Evolutionary conservation across 1,140 invertebrate species (phyloP).

Genomic region (Zaprionus capensis): DNA sequence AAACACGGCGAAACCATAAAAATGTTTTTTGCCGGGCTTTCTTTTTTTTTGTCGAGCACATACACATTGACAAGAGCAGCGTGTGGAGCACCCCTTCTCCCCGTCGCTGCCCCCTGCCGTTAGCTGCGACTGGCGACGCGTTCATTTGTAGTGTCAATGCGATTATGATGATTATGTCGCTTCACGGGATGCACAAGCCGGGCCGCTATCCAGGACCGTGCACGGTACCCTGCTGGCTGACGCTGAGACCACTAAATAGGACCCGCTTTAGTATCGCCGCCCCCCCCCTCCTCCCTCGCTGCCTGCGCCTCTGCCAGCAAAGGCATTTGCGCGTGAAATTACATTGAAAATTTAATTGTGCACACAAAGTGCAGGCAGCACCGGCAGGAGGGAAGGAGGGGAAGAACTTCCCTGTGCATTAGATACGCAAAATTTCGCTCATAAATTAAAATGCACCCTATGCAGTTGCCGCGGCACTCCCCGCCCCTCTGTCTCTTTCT

Average conservation of each 20-base stretch:
- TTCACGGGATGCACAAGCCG: slow-evolving; percentile 47
- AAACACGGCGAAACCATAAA: slow-evolving; percentile 41
- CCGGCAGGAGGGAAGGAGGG: background rate
- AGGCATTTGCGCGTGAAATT: slow-evolving; percentile 78
- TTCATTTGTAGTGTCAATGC: slow-evolving; percentile 70
- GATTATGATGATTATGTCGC: slow-evolving; percentile 73
- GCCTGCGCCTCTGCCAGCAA: slow-evolving; percentile 46
- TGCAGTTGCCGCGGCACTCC: background rate
- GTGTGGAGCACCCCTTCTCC: background rate
- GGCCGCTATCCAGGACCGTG: background rate
- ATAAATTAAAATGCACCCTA: slow-evolving; percentile 66
- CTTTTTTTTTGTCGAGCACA: background rate
- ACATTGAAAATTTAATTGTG: slow-evolving; percentile 80
- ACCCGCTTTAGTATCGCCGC: background rate
- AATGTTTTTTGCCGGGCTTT: slow-evolving; percentile 30
- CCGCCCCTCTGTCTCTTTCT: background rate
- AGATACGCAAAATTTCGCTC: slow-evolving; percentile 66
- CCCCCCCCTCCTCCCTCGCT: background rate
- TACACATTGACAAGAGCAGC: background rate
- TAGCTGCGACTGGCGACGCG: slow-evolving; percentile 28
- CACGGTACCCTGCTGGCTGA: too few species aligned
- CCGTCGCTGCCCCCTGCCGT: background rate
- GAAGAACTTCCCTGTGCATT: slow-evolving; percentile 49
- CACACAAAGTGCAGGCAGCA: slow-evolving; percentile 57
- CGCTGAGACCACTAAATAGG: slow-evolving; percentile 11